A percentile compares a stretch with the other conserved stretches of the same genome.
Conservation (phyloP, 1,140 invertebrate species). For the Solenopsis invicta region DNA sequence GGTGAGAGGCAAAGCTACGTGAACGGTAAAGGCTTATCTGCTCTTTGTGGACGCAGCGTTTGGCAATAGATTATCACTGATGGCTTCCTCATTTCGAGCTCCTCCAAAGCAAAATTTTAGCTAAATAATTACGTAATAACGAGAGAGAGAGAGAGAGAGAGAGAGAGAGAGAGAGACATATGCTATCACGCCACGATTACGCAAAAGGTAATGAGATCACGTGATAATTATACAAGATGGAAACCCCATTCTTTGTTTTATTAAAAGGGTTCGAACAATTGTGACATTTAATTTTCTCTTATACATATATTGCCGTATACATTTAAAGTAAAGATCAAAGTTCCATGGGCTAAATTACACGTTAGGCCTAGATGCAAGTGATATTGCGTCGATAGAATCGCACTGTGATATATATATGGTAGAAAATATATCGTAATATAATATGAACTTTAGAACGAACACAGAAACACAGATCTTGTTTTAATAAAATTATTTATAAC, state of each 20-base stretch:
- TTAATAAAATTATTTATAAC: not conserved
- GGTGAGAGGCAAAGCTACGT: conserved; percentile 6
- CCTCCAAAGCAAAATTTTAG: conserved; percentile 32
- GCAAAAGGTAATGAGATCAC: not conserved
- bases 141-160: not conserved
- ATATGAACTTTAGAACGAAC: not conserved
- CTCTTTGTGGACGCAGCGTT: conserved; percentile 39
- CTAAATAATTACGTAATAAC: conserved; percentile 21
- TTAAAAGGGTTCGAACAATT: not conserved
- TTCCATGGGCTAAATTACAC: not conserved
- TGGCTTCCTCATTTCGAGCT: conserved; percentile 4
- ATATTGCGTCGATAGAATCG: not conserved
- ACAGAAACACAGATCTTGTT: not conserved
- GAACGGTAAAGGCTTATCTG: conserved; percentile 44
- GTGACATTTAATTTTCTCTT: conserved; percentile 11
- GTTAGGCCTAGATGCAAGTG: not conserved
- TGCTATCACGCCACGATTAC: conserved; percentile 27
- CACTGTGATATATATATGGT: not conserved
- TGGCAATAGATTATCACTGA: conserved; percentile 50
- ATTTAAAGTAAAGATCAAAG: not conserved
- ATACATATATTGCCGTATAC: too few relatives aligned
- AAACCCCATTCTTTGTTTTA: conserved; percentile 37
- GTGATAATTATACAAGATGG: not conserved
- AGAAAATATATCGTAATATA: not conserved
- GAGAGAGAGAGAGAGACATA: not conserved